Evolutionary conservation across 1,140 invertebrate genomes (phyloP).

Genomic region (Drosophila suzukii): DNA sequence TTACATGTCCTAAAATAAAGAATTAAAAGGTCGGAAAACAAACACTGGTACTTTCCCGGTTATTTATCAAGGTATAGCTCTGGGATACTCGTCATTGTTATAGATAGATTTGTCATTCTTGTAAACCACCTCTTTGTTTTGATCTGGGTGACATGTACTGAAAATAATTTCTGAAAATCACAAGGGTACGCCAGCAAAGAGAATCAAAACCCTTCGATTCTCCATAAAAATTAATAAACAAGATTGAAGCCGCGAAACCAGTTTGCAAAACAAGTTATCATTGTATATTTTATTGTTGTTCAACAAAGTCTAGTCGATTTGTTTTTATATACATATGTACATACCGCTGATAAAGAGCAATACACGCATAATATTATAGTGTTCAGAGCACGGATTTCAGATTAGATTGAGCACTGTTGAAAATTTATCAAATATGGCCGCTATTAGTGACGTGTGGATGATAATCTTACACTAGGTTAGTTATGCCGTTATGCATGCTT

Average conservation of each 20-base stretch:
- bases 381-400: constrained; percentile 46
- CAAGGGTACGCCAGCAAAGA: not conserved
- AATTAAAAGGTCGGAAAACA: not conserved
- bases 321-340: constrained; percentile 9
- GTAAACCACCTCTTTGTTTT: constrained; percentile 5
- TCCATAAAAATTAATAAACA: constrained; percentile 25
- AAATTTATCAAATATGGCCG: constrained; percentile 60
- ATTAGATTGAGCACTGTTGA: constrained; percentile 51
- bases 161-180: not conserved
- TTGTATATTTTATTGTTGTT: constrained; percentile 28
- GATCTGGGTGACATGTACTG: not conserved
- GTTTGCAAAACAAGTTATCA: constrained; percentile 39
- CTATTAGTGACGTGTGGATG: constrained; percentile 32
- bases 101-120: constrained; percentile 1
- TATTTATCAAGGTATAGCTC: too few species aligned
- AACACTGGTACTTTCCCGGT: constrained; percentile 8
- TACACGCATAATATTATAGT: constrained; percentile 21
- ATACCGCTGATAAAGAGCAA: constrained; percentile 24
- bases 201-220: constrained; percentile 21
- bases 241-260: constrained; percentile 26
- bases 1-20: constrained; percentile 4
- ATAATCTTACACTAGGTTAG: constrained; percentile 42
- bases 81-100: not conserved
- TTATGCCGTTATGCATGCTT: constrained; percentile 7
- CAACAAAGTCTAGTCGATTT: constrained; percentile 45